Evolutionary conservation across 2,888 invertebrate species (phyloP), one percentile per base, ranked within the genome.

Genomic region (Rhagophthalmus giganteus): DNA sequence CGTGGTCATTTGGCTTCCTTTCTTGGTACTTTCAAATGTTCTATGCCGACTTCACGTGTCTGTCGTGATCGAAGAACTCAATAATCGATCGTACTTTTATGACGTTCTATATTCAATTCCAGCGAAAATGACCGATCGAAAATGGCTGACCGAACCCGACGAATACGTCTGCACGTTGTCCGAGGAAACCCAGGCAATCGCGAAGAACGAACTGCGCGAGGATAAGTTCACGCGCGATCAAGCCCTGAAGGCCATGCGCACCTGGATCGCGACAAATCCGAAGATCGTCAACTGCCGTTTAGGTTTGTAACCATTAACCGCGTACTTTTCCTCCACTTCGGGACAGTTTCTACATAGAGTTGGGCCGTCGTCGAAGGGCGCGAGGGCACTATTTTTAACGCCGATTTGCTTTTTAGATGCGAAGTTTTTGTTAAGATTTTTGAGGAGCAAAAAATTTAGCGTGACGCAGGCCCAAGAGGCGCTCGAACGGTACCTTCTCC

Each of bases 371-470:
- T 24, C 24, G 24, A 24, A n/a, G n/a, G n/a, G n/a, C n/a, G n/a
- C n/a, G n/a, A n/a, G n/a, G n/a, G n/a, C n/a, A n/a, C n/a, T n/a
- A n/a, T n/a, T n/a, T n/a, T n/a, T n/a, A n/a, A n/a, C n/a, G n/a
- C n/a, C n/a, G n/a, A n/a, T n/a, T n/a, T n/a, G n/a, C n/a, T n/a
- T 67, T 70, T 39, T 48, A 88, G 88, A 89, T 74, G 74, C 82
- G 0, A 80, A 74, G 63, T 90, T 86, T 71, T 74, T 91, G 31
- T 77, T 91, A 39, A 81, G 87, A 52, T 91, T 88, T 70, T 78
- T 91, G 38, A 81, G 90, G n/a, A 82, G 84, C 52, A 88, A 90
- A 73, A 91, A 89, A 69, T 90, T 85, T 75, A 87, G 86, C 67
- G 84, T 90, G 0, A 85, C 86, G 1, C 85, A 87, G 80, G 86